A percentile compares a stretch with the other conserved stretches of the same genome.
Evolutionary conservation across 53 echinoderm and acorn worm species (phyloP).

Genomic region (Paracentrotus lividus): DNA sequence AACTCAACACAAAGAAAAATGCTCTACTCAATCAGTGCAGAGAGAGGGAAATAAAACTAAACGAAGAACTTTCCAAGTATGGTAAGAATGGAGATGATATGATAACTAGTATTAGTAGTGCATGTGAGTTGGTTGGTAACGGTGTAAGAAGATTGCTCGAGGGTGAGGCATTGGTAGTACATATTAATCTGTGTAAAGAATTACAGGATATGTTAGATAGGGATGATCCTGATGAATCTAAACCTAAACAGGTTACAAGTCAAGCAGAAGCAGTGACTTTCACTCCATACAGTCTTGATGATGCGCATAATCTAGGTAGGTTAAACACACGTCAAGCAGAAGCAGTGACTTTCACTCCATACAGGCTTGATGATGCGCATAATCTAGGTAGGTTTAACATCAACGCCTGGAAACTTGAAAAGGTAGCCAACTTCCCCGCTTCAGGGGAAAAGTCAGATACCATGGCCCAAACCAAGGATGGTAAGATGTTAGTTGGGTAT

Average conservation of each 20-base stretch:
- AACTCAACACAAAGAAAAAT: background rate
- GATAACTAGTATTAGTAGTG: background rate
- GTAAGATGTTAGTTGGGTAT: too few species aligned
- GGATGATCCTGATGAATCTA: background rate
- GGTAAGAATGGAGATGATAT: background rate
- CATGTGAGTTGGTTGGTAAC: background rate
- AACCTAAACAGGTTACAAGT: too few species aligned
- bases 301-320: too few species aligned
- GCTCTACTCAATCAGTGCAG: background rate
- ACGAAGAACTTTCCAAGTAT: background rate
- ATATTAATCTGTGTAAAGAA: background rate
- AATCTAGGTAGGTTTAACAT: too few species aligned
- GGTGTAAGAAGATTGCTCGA: background rate
- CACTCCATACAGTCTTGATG: background rate
- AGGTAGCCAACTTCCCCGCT: too few species aligned
- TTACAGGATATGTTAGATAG: background rate
- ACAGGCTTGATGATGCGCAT: too few species aligned
- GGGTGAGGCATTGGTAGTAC: background rate
- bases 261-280: background rate
- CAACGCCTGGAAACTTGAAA: too few species aligned
- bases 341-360: too few species aligned
- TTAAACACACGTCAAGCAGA: too few species aligned
- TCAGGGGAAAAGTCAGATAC: too few species aligned
- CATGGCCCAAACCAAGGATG: too few species aligned
- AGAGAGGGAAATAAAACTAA: background rate